These are phyloP conservation scores for Trematocara zebra DNA, from an alignment of 2,113 vertebrate genomes.

Conservation along the genomic window DNA sequence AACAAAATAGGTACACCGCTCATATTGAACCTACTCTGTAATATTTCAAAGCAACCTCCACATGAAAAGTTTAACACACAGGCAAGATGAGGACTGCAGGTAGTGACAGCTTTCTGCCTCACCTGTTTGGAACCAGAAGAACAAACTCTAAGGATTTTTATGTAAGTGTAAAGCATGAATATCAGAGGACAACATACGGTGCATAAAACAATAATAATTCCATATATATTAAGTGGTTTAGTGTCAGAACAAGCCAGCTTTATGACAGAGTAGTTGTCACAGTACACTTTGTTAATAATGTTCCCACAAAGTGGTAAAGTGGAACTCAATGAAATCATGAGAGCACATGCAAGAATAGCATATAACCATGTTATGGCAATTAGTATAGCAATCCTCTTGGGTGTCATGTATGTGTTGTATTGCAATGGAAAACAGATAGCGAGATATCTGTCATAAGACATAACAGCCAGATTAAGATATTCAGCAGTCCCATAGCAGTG, in stretches of 20 bases:
- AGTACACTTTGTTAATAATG: slow-evolving; percentile 46
- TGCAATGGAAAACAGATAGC: slow-evolving; percentile 64
- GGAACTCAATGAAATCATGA: neutral
- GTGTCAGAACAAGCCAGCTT: slow-evolving; percentile 42
- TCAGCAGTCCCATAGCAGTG: neutral
- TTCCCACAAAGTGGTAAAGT: neutral
- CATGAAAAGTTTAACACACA: neutral
- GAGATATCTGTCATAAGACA: slow-evolving; percentile 67
- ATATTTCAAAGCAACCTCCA: neutral
- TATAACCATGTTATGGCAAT: neutral
- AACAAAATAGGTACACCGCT: neutral
- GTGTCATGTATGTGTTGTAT: slow-evolving; percentile 51
- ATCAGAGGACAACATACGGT: neutral
- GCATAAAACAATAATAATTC: neutral
- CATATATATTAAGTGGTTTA: neutral
- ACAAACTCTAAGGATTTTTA: neutral
- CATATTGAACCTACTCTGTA: neutral
- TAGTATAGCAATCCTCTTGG: neutral
- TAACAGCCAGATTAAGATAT: slow-evolving; percentile 22
- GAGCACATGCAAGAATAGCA: neutral
- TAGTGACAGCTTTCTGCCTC: neutral
- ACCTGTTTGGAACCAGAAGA: neutral
- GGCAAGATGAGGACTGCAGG: slow-evolving; percentile 10
- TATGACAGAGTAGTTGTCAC: slow-evolving; percentile 52
- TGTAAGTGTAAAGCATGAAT: neutral